These are phyloP conservation scores for Drosophila niveifrons DNA, from an alignment of 2,888 invertebrate genomes.

Conservation along the genomic window DNA sequence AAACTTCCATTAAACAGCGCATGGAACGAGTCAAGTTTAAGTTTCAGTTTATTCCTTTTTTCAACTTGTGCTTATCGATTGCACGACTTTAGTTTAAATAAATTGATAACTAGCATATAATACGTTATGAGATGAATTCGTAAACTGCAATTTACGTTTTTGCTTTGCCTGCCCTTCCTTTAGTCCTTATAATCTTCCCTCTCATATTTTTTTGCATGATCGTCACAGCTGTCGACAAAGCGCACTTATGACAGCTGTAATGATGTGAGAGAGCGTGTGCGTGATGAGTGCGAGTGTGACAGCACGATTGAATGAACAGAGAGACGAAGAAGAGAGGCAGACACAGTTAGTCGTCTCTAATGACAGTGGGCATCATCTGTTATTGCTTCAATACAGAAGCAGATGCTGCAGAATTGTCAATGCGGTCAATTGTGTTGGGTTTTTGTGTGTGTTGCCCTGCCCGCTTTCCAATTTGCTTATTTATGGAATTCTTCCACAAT, in stretches of 20 bases:
- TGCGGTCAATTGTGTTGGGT: not conserved
- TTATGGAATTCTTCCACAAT: not conserved
- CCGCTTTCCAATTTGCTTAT: not conserved
- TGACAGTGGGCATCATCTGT: conserved; percentile 4
- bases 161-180: not conserved
- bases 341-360: not conserved
- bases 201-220: conserved; percentile 3
- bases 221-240: conserved; percentile 9
- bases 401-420: not conserved
- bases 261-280: not conserved
- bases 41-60: conserved; percentile 28
- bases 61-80: conserved; percentile 1
- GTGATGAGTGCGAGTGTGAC: not conserved
- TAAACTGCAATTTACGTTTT: not conserved
- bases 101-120: not conserved
- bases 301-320: not conserved
- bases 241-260: conserved; percentile 10
- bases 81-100: not conserved
- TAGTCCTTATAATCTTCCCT: not conserved
- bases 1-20: conserved; percentile 27
- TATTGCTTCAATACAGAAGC: not conserved
- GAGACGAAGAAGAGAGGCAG: not conserved
- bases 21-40: conserved; percentile 41
- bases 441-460: too few species aligned
- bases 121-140: not conserved